Evolutionary conservation across 2,113 vertebrate genomes (phyloP), one percentile per base, ranked within the genome.

Genomic region (Ardeotis arabs): DNA sequence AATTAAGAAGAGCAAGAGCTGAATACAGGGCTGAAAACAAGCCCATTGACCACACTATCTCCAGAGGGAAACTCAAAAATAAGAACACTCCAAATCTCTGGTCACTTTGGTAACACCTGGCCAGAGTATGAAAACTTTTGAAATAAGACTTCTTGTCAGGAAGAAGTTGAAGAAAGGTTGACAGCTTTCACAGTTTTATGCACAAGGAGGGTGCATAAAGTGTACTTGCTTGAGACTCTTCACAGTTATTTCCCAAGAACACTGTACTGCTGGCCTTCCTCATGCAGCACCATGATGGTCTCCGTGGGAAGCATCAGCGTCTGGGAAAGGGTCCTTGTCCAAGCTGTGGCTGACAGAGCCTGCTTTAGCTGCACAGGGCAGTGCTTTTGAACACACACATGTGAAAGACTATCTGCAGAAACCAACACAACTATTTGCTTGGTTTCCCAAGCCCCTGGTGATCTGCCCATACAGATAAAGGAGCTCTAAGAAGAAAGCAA

Each of bases 311-410:
- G 8, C 31, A 45, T 4, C 27, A 4, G 1, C 6, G 7, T 19
- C 12, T 17, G 15, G 29, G 17, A 49, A 24, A 56, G 24, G 6
- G 27, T 39, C 0, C 0, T 9, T 76, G 27, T 53, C 50, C 50
- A 59, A 68, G 20, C 12, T 37, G 53, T 0, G 0, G 31, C 50
- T 50, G 14, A 50, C 49, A 68, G 19, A 73, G 18, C 5, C 53
- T 66, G 14, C 12, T 70, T 74, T 33, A 75, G 50, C 35, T 31
- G 33, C 35, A 28, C 5, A 33, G 15, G 31, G 37, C 9, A 19
- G 18, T 10, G 22, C 19, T 84, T 91, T 66, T 67, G 31, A 69
- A 44, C 2, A 18, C 9, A 15, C 1, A 3, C 3, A 25, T 3
- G 5, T 8, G 12, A 68, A 84, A 62, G 27, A 24, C 27, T 27